Evolutionary conservation across 2,797 vertebrate species (phyloP).

Genomic region (Argya squamiceps): DNA sequence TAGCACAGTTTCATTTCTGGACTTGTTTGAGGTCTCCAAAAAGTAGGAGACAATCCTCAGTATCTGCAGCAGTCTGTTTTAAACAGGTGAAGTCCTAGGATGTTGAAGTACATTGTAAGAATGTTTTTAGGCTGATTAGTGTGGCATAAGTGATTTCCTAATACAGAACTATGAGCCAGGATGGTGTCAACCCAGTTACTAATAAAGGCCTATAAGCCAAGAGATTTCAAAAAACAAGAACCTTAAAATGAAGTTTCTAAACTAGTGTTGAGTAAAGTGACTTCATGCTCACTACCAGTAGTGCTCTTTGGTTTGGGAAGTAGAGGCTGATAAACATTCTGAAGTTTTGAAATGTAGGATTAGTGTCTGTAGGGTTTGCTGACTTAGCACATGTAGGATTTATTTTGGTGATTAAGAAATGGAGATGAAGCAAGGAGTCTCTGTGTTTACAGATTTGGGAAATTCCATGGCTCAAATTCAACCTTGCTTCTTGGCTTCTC

Average conservation of each 20-base stretch:
- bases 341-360: not conserved
- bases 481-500: not conserved
- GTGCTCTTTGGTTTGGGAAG: not conserved
- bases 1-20: not conserved
- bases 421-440: not conserved
- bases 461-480: not conserved
- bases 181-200: not conserved
- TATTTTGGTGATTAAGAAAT: not conserved
- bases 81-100: not conserved
- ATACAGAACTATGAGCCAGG: not conserved
- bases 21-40: not conserved
- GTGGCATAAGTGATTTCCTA: not conserved
- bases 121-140: not conserved
- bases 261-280: not conserved
- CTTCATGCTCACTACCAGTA: not conserved
- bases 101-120: not conserved
- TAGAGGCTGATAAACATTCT: not conserved
- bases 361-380: not conserved
- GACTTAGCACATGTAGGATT: not conserved
- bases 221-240: not conserved
- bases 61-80: not conserved
- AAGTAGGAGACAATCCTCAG: not conserved
- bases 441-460: not conserved
- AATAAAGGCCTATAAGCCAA: not conserved
- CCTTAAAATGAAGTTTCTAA: not conserved